A percentile compares a stretch with the other conserved stretches of the same genome.
These are phyloP conservation scores for Poecilia wingei DNA, from an alignment of 2,797 vertebrate genomes.

Conservation along the genomic window DNA sequence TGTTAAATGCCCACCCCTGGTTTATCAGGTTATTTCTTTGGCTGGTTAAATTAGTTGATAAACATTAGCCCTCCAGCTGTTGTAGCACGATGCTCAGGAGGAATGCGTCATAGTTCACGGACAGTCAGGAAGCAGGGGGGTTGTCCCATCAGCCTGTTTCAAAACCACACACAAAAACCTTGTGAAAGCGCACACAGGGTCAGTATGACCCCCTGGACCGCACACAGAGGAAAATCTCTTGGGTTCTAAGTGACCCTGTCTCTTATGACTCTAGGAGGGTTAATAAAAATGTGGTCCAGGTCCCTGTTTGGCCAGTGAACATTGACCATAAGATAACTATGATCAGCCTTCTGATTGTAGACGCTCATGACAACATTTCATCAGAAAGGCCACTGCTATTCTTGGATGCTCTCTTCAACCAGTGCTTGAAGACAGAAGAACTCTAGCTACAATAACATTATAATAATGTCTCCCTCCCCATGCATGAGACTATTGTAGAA, in stretches of 20 bases:
- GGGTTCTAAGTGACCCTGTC: too few species aligned
- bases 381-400: background rate
- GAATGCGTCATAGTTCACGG: too few species aligned
- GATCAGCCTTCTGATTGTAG: background rate
- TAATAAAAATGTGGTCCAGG: background rate
- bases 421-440: background rate
- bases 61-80: background rate
- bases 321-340: background rate
- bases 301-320: background rate
- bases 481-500: background rate
- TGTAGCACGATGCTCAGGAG: too few species aligned
- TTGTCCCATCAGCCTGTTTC: too few species aligned
- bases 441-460: background rate
- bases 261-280: too few species aligned
- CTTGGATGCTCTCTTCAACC: background rate
- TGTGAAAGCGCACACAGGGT: too few species aligned
- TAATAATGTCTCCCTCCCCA: background rate
- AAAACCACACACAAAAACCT: too few species aligned
- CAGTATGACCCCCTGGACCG: too few species aligned
- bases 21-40: background rate
- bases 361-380: background rate
- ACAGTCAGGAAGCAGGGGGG: too few species aligned
- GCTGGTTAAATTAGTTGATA: background rate
- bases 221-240: too few species aligned
- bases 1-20: too few species aligned